A percentile compares a stretch with the other conserved stretches of the same genome.
phyloP scores from a whole-genome alignment of 2,113 vertebrate species.

The Psammodynastes pulverulentus region DNA sequence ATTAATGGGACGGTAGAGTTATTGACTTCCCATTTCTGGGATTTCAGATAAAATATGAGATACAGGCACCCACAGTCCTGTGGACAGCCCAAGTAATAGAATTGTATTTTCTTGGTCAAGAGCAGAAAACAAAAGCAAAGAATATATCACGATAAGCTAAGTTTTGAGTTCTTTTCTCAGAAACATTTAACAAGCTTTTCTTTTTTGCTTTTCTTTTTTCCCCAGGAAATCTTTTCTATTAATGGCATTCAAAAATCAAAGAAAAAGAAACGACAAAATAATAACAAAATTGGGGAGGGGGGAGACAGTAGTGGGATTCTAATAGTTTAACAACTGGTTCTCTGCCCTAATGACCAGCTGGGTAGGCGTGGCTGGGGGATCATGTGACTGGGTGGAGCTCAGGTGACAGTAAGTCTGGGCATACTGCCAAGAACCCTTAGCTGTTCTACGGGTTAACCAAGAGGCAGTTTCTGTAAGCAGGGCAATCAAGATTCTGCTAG shows the following conservation, averaged over 20 bases:
- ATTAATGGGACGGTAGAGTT: background rate
- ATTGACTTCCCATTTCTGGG: background rate
- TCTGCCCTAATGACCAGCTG: too few relatives aligned
- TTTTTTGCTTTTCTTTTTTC: background rate
- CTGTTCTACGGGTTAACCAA: too few relatives aligned
- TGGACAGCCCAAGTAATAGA: background rate
- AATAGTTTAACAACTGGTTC: too few relatives aligned
- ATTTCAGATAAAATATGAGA: background rate
- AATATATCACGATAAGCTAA: background rate
- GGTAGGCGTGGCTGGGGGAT: too few relatives aligned
- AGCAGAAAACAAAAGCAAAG: background rate
- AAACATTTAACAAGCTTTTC: background rate
- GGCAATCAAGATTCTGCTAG: too few relatives aligned
- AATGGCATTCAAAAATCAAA: background rate
- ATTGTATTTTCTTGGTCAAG: background rate
- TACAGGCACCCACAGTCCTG: background rate
- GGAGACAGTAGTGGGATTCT: too few relatives aligned
- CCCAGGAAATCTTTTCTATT: background rate
- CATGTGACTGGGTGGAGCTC: too few relatives aligned
- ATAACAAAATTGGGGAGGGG: too few relatives aligned
- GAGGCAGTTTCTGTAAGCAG: too few relatives aligned
- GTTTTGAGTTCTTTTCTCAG: background rate
- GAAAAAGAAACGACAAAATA: background rate
- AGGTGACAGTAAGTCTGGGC: too few relatives aligned
- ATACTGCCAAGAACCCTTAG: too few relatives aligned